phyloP scores from a whole-genome alignment of 2,797 vertebrate species.

The Gymnoscopelus microlampas region DNA sequence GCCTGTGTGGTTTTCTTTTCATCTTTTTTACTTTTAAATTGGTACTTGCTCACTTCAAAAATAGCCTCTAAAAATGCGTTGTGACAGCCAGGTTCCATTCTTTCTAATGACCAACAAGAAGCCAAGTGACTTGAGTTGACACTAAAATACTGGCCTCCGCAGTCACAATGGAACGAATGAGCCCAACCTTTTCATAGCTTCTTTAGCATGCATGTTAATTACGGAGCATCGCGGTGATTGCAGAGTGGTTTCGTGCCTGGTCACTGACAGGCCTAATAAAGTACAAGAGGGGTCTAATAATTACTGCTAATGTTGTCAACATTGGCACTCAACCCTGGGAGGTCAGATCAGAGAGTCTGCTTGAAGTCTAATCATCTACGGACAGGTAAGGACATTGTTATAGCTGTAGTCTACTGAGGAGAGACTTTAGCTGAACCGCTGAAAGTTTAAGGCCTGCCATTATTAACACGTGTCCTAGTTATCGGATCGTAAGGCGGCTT shows the following conservation, averaged over 20 bases:
- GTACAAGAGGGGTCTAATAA: constrained; percentile 60
- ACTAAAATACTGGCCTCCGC: constrained; percentile 17
- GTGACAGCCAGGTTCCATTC: constrained; percentile 7
- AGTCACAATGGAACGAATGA: constrained; percentile 24
- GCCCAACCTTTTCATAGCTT: constrained; percentile 37
- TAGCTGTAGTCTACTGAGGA: background rate
- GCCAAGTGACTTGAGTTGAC: constrained; percentile 12
- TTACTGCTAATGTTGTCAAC: constrained; percentile 63
- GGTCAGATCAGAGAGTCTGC: constrained; percentile 17
- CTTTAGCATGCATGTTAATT: constrained; percentile 62
- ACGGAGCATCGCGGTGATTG: constrained; percentile 29
- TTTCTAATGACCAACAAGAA: constrained; percentile 1
- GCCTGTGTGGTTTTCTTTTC: background rate
- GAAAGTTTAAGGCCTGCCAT: background rate
- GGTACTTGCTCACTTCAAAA: constrained; percentile 1
- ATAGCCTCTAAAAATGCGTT: constrained; percentile 7
- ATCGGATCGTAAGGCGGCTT: too few species aligned
- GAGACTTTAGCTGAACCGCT: background rate
- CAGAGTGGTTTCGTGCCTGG: constrained; percentile 62
- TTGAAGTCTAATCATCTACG: constrained; percentile 7
- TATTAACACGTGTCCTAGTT: too few species aligned
- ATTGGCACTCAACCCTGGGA: constrained; percentile 19
- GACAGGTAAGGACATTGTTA: constrained; percentile 30
- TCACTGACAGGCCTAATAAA: constrained; percentile 68
- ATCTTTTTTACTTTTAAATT: constrained; percentile 4